Conservation (phyloP, 2,888 invertebrate genomes). For the Oligia latruncula region DNA sequence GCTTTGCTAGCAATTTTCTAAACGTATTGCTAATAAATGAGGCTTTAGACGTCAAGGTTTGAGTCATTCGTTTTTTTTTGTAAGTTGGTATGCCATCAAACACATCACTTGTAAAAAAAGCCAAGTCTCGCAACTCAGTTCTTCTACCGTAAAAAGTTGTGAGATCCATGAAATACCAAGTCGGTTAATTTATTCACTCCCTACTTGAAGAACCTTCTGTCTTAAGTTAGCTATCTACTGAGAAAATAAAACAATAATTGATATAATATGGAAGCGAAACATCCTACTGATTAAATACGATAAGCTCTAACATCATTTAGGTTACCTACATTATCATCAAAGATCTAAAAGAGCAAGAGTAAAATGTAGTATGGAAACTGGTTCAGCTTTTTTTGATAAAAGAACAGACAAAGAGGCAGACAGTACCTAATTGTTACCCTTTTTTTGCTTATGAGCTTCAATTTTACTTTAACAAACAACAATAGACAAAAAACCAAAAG, state of each 20-base stretch:
- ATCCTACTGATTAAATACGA: neutral
- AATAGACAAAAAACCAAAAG: slow-evolving; percentile 42
- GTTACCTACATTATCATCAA: neutral
- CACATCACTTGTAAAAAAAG: too few species aligned
- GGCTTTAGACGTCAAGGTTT: neutral
- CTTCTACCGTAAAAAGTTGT: too few species aligned
- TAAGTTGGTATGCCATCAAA: too few species aligned
- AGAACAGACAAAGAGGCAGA: neutral
- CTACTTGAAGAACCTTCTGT: too few species aligned
- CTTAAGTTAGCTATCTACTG: neutral
- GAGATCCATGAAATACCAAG: too few species aligned
- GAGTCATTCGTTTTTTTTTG: neutral
- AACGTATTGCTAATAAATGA: neutral
- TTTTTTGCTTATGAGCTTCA: slow-evolving; percentile 10
- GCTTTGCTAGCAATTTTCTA: neutral
- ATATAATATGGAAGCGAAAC: neutral
- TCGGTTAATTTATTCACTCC: too few species aligned
- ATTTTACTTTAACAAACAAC: neutral
- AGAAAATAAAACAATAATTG: neutral
- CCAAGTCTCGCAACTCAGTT: too few species aligned
- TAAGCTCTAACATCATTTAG: neutral
- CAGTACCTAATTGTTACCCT: slow-evolving; percentile 10
- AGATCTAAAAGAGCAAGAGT: neutral
- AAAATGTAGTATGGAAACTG: neutral
- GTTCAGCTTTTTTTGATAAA: slow-evolving; percentile 2